phyloP scores from a whole-genome alignment of 2,113 vertebrate genomes.

The Oophaga pumilio region DNA sequence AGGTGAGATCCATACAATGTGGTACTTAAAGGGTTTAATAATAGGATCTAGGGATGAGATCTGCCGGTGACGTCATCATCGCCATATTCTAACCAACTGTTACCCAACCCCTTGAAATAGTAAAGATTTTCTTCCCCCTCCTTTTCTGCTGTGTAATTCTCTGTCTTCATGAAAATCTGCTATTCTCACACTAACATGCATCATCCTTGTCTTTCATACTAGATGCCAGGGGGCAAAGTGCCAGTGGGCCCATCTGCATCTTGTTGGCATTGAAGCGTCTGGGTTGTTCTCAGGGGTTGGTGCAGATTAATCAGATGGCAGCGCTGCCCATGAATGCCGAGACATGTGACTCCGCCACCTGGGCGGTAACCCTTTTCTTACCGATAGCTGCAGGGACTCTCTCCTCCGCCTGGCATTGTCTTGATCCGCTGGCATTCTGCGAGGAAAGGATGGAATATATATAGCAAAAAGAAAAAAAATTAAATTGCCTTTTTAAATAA shows the following conservation, averaged over 20 bases:
- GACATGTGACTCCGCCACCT: slow-evolving; percentile 30
- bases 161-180: not conserved
- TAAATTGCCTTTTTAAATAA: not conserved
- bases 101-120: not conserved
- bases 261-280: slow-evolving; percentile 19
- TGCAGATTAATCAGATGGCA: slow-evolving; percentile 51
- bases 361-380: slow-evolving; percentile 25
- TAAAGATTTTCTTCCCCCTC: too few relatives aligned
- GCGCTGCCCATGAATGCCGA: slow-evolving; percentile 11
- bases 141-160: not conserved
- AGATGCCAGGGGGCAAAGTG: slow-evolving; percentile 32
- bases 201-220: slow-evolving; percentile 4
- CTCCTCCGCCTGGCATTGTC: not conserved
- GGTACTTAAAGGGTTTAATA: not conserved
- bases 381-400: not conserved
- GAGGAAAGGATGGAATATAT: not conserved
- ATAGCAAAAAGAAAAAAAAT: not conserved
- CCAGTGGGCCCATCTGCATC: slow-evolving; percentile 45
- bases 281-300: slow-evolving; percentile 37
- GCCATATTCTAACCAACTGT: not conserved
- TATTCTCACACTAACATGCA: not conserved
- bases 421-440: not conserved
- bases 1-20: not conserved
- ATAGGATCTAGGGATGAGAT: not conserved
- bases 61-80: not conserved